Evolutionary conservation across 2,797 vertebrate genomes (phyloP), one percentile per base, ranked within the genome.

Genomic region (Phoxinus dragarum): DNA sequence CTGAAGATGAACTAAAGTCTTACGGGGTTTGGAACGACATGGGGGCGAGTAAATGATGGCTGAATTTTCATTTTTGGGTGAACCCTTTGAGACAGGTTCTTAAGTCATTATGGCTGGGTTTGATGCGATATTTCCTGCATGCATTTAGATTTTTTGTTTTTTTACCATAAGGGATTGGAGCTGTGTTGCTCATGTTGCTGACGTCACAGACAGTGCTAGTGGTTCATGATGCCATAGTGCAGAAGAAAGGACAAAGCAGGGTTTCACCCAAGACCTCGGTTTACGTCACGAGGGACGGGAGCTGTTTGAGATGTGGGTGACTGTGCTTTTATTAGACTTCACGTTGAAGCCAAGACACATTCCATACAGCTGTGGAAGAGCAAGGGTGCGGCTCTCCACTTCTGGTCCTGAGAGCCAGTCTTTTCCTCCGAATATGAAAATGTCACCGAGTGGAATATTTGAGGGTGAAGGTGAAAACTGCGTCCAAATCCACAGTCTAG

Each of bases 211-310:
- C 16, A 10, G 19, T 76, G 8, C 12, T 66, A 64, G 38, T 67
- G 87, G 75, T 78, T 49, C 73, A 80, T 88, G 91, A 89, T 87
- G 73, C 90, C 67, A 84, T 80, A 40, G 54, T 40, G 27, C 23
- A 34, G 76, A 72, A 54, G n/a, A 78, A 49, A 73, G n/a, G 34
- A 85, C 71, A 88, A 84, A 78, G 59, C 54, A 80, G 34, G 74
- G 27, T 73, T 59, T 73, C 66, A 56, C 74, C 56, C 23, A 69
- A 79, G 61, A 81, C 61, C 52, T 71, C 36, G 6, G 81, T 86
- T 56, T 61, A 74, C 72, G 86, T 86, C 88, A 89, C 64, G 54
- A 54, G 66, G 78, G 68, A 66, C 72, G 66, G 78, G 68, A 66
- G 77, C 54, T 69, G 80, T 80, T 61, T 40, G 9, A 56, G 40